Percentiles rank a stretch among this genome's conserved stretches.
These are phyloP conservation scores for Battus philenor DNA, from an alignment of 1,140 invertebrate species.

Conservation along the genomic window DNA sequence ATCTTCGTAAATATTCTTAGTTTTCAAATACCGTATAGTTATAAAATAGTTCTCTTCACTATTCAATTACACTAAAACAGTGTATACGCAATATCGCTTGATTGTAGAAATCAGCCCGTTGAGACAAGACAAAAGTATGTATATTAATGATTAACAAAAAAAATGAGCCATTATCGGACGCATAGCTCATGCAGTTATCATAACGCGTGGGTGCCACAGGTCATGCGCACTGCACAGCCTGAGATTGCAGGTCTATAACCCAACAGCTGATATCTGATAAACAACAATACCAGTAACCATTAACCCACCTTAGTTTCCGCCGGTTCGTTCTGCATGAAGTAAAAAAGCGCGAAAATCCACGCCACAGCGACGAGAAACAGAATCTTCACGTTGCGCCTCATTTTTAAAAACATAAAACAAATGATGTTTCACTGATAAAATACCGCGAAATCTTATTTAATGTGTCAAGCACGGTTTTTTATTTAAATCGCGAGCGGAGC, in stretches of 20 bases:
- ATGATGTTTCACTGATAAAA: slow-evolving; percentile 21
- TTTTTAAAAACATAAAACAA: slow-evolving; percentile 30
- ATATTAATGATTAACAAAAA: neutral
- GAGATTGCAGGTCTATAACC: slow-evolving; percentile 28
- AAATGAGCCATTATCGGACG: neutral
- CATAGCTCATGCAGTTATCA: slow-evolving; percentile 23
- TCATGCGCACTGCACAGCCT: slow-evolving; percentile 44
- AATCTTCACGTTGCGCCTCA: slow-evolving; percentile 65
- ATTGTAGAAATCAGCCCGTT: no score
- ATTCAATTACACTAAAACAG: no score
- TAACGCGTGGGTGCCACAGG: slow-evolving; percentile 24
- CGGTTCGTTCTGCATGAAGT: slow-evolving; percentile 62
- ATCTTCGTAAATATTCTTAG: no score
- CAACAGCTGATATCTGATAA: slow-evolving; percentile 55
- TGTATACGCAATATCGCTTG: no score
- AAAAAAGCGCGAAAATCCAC: slow-evolving; percentile 64
- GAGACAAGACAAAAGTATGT: no score
- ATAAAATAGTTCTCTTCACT: no score
- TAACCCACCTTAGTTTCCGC: slow-evolving; percentile 48
- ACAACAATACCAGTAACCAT: slow-evolving; percentile 25
- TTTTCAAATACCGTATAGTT: no score
- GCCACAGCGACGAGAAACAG: slow-evolving; percentile 50
- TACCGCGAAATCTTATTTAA: slow-evolving; percentile 25
- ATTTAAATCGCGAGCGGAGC: slow-evolving; percentile 40
- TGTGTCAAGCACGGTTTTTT: slow-evolving; percentile 22